Evolutionary conservation across 92 coral and sea anemone species (phyloP).

Genomic region (Zoanthus solanderi): DNA sequence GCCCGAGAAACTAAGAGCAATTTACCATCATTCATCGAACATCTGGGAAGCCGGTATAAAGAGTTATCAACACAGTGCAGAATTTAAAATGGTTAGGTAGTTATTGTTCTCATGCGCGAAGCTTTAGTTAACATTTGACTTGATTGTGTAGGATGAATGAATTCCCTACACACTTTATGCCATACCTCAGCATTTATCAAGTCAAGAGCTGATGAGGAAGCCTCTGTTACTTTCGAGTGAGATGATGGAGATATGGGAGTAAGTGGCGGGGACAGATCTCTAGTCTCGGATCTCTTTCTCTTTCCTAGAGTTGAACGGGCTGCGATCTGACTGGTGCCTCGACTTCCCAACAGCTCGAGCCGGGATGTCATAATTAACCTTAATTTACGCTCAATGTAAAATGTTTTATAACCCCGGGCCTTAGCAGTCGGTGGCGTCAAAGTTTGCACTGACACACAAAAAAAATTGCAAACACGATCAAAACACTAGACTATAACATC

Average conservation of each 20-base stretch:
- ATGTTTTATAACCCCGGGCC: constrained; percentile 97
- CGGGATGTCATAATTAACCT: constrained; percentile 95
- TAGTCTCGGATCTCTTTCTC: constrained; percentile 83
- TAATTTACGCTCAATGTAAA: constrained; percentile 95
- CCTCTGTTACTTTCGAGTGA: constrained; percentile 86
- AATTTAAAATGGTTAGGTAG: constrained; percentile 51
- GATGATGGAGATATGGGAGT: constrained; percentile 99
- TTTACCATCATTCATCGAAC: constrained; percentile 49
- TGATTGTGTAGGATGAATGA: constrained; percentile 27
- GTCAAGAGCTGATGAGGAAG: constrained; percentile 94
- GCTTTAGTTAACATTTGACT: constrained; percentile 60
- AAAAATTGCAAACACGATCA: constrained; percentile 68
- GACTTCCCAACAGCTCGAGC: constrained; percentile 90
- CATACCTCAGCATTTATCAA: constrained; percentile 95
- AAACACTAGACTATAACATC: constrained; percentile 82
- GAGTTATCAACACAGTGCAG: not conserved
- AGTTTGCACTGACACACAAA: constrained; percentile 78
- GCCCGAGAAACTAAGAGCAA: constrained; percentile 20
- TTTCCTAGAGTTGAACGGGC: constrained; percentile 69
- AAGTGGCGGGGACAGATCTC: constrained; percentile 98
- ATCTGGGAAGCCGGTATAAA: constrained; percentile 38
- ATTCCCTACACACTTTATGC: constrained; percentile 40
- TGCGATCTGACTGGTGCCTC: constrained; percentile 76
- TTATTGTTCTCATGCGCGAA: constrained; percentile 53
- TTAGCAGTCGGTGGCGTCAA: constrained; percentile 94